Conservation (phyloP, 2,888 invertebrate species). For the Nasonovia ribisnigri region DNA sequence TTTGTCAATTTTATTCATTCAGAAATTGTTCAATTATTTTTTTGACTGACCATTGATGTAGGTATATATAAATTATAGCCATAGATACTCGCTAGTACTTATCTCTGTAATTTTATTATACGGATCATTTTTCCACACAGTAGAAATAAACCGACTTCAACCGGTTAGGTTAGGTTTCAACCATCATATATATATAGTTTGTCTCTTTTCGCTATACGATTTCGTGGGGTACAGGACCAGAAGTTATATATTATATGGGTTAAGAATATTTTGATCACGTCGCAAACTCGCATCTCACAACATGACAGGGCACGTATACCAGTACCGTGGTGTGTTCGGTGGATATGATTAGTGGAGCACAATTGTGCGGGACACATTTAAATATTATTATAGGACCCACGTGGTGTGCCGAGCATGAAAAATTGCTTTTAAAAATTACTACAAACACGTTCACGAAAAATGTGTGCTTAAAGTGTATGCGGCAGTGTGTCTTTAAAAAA, state of each 20-base stretch:
- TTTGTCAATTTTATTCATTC: too few species aligned
- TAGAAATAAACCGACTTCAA: too few species aligned
- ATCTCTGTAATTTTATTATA: too few species aligned
- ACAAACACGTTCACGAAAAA: background rate
- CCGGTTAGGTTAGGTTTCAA: too few species aligned
- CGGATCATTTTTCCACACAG: too few species aligned
- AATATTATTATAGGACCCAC: background rate
- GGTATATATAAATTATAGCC: too few species aligned
- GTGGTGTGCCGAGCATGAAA: background rate
- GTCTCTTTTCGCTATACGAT: background rate
- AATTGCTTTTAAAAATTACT: conserved; percentile 1
- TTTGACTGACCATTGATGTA: too few species aligned
- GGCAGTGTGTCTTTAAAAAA: background rate
- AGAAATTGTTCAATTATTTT: too few species aligned
- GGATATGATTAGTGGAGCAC: background rate
- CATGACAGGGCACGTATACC: background rate
- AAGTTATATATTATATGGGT: background rate
- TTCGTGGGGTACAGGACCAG: background rate
- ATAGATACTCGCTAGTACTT: too few species aligned
- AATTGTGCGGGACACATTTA: background rate
- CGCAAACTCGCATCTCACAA: background rate
- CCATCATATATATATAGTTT: too few species aligned
- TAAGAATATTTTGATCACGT: conserved; percentile 3
- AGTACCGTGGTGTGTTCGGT: background rate
- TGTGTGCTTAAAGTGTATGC: background rate